Base-by-base conservation (phyloP, 1,140 invertebrate genomes). In the Bombus fervidus region DNA sequence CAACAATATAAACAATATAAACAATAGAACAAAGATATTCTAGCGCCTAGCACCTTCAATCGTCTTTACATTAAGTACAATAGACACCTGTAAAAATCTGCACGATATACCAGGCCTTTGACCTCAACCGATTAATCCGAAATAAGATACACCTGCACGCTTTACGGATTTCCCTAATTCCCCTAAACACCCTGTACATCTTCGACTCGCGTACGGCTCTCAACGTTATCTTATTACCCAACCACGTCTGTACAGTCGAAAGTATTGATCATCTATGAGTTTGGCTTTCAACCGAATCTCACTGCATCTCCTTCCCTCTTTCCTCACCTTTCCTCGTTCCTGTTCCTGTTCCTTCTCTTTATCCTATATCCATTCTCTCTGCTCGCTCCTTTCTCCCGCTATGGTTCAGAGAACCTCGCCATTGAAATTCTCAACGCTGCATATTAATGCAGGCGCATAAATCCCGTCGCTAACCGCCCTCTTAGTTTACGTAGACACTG, bases 381-480 rank as follows among this genome's bases (percentile, higher is more conserved):
- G 22, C 37, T 28, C 25, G 10, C 1, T 43, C 37, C 18, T 10
- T 4, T 3, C 13, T 28, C 39, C 31, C 6, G 34, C 15, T 9
- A 31, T 18, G 25, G n/a, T 47, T 73, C 59, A 3, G 15, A 6
- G 18, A 53, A 28, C n/a, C 71, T 83, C 88, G 85, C 87, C 89
- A 92, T 93, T 92, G 86, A 92, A 92, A 93, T 93, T 91, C 86
- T 83, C 89, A 87, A 90, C 83, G 85, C 83, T 88, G 91, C 91
- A 92, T 93, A 92, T 93, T 93, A 93, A 93, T 93, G 90, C 86
- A 82, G 73, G 68, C 74, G 88, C 91, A 91, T 91, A 92, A 92
- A 93, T 91, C 87, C 87, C 83, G 71, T 74, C 43, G 57, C 69
- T 83, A 86, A 83, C 85, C 85, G 68, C 73, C 75, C 74, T 83